Base-by-base conservation (phyloP, 2,888 invertebrate species). In the Fragum whitleyi region DNA sequence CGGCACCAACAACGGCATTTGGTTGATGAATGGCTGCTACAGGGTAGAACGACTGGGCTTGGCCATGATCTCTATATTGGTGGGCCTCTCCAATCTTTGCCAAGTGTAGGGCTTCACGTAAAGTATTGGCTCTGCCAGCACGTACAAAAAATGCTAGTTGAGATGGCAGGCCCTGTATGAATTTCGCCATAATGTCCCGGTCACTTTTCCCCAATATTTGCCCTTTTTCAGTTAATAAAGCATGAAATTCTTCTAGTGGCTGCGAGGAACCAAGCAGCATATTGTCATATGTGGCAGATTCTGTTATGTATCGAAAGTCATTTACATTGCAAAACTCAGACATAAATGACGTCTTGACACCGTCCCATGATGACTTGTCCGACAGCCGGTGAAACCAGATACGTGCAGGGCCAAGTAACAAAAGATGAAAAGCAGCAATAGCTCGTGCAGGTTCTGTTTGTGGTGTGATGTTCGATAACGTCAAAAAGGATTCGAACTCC, bases 211-310 rank as follows among this genome's bases (percentile, higher is more conserved):
- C 6, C 21, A 74, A 36, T 53, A 28, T 62, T 23, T 53, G 16
- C 3, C 75, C 75, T 26, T 68, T 75, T 5, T 75, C 75, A 29
- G 69, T 14, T 1, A 75, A 29, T 39, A 11, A 23, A 6, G 42
- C 28, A 47, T 75, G 75, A 51, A 59, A 75, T 6, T 75, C 75
- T 42, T 75, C 69, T n/a, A 68, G 68, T 5, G 75, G 42, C 47
- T 75, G 75, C 11, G 53, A 47, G 5, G 68, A 19, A 3, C 6
- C 7, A 6, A 68, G 39, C 19, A 7, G 32, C 19, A 75, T 14
- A 39, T 61, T 75, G 29, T 75, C 61, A 69, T 21, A 75, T 5
- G 75, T 23, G 9, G 39, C 59, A 23, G 65, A 51, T 26, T 74
- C 68, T 3, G 67, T 36, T 7, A 55, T 55, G 9, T 67, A 28